These are phyloP conservation scores for Agrotis clavis DNA, from an alignment of 2,888 invertebrate species.

Conservation along the genomic window DNA sequence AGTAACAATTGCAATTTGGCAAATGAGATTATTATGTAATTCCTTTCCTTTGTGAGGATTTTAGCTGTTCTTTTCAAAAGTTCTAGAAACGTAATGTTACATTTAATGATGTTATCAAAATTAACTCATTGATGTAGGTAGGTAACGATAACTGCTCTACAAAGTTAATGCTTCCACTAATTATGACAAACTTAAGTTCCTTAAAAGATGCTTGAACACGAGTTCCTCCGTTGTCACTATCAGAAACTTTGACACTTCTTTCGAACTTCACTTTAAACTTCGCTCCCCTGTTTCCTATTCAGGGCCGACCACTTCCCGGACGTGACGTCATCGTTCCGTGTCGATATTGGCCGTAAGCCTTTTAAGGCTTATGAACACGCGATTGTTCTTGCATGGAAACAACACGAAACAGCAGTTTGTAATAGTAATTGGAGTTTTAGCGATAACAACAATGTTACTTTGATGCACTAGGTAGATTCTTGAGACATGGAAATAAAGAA, in stretches of 20 bases:
- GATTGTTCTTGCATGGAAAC: constrained; percentile 53
- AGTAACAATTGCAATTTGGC: constrained; percentile 18
- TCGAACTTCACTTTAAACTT: constrained; percentile 56
- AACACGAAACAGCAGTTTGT: constrained; percentile 50
- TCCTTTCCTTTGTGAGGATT: neutral
- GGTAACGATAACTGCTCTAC: neutral
- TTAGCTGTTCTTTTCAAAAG: neutral
- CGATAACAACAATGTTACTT: constrained; percentile 49
- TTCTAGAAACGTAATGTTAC: neutral
- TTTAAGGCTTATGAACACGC: constrained; percentile 52
- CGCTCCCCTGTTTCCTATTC: constrained; percentile 64
- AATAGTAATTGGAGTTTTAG: constrained; percentile 39
- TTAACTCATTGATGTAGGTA: neutral
- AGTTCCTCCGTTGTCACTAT: constrained; percentile 49
- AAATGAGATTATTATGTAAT: neutral
- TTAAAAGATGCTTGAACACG: constrained; percentile 29
- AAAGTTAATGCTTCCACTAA: constrained; percentile 10
- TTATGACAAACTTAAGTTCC: constrained; percentile 26
- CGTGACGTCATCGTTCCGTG: constrained; percentile 71
- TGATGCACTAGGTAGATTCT: constrained; percentile 25
- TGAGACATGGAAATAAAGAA: constrained; percentile 23
- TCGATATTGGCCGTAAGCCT: constrained; percentile 63
- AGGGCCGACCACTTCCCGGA: constrained; percentile 69
- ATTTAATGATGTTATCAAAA: neutral
- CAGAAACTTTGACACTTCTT: constrained; percentile 55